These are phyloP conservation scores for Engraulis encrasicolus DNA, from an alignment of 2,113 vertebrate species.

Conservation along the genomic window DNA sequence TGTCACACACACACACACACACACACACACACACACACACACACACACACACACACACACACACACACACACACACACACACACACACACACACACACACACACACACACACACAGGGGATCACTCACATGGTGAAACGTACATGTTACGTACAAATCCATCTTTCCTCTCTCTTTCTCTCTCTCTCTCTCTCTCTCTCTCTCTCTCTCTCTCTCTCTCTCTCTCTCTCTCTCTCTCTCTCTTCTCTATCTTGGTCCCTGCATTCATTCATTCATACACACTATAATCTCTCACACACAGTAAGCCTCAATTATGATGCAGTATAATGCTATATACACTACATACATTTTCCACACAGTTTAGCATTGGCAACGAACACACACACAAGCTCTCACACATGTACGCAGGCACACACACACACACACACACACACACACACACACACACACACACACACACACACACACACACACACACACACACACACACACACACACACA, in stretches of 20 bases:
- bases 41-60: not conserved
- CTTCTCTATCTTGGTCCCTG: not conserved
- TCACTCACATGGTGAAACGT: no score
- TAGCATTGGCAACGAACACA: no score
- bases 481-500: no score
- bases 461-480: no score
- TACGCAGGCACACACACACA: not conserved
- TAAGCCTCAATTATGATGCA: no score
- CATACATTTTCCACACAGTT: not conserved
- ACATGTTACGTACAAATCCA: no score
- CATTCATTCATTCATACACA: not conserved
- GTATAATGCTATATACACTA: no score
- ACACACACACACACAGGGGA: no score
- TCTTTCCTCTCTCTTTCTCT: not conserved
- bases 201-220: not conserved
- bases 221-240: not conserved
- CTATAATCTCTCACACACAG: no score
- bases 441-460: not conserved
- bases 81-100: not conserved
- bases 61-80: not conserved
- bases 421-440: constrained; percentile 8
- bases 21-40: not conserved
- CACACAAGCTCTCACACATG: no score
- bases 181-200: not conserved
- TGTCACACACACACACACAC: constrained; percentile 1